Base-by-base conservation (phyloP, 2,113 vertebrate genomes). In the Puffinus mauretanicus region DNA sequence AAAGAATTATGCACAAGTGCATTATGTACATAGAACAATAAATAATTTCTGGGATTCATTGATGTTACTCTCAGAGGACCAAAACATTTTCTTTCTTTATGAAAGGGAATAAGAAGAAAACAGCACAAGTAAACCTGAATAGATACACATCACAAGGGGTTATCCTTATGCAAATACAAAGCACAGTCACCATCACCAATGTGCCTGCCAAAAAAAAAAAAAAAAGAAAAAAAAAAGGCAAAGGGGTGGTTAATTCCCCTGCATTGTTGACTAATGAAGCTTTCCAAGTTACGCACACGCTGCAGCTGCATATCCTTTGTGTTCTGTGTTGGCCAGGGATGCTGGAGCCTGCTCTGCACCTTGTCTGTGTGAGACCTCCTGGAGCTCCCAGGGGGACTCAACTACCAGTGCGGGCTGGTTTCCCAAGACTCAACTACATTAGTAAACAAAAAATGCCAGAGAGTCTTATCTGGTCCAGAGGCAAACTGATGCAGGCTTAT, bases 161-260 rank as follows among this genome's bases (percentile, higher is more conserved):
- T 90, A 93, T 79, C 44, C 77, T 84, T 76, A 85, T 94, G 77
- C 75, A 96, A 85, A 91, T 85, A 80, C 13, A 65, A 76, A 91
- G 30, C 38, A 90, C 19, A 72, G 52, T 61, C 66, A 61, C n/a
- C 34, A 72, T 64, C 61, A 75, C 32, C 32, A 86, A 51, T 34
- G 18, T 18, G 42, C 29, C 47, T 42, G 54, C 38, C 34, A 76
- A 89, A 86, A 81, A 49, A 14, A 78, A 44, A 60, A 24, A 61
- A 27, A 60, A 3, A 32, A 16, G 2, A 20, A 11, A 29, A 72
- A 64, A 46, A 70, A 54, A 57, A 32, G 12, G 4, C 0, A 1
- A 82, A 96, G 20, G 18, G 6, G 15, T 76, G 32, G 40, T 67
- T 92, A 88, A 86, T 94, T 91, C 88, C 29, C 46, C 67, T 76